A percentile compares a stretch with the other conserved stretches of the same genome.
Conservation (phyloP, 2,888 invertebrate genomes). For the Galerucella nymphaeae region DNA sequence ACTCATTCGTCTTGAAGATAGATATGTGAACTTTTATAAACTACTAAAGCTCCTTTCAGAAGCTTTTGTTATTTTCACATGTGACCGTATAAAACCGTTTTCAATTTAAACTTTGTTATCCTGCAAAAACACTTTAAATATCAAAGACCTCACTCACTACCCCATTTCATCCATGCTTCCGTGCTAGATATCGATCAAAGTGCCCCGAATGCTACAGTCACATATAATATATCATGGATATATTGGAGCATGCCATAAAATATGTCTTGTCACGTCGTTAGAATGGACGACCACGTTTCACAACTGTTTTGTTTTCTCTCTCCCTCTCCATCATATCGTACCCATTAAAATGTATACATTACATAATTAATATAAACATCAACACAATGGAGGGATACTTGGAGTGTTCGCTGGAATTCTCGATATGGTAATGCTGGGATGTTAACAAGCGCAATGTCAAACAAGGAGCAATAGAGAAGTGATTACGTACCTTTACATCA, state of each 20-base stretch:
- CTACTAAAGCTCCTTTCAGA: too few species aligned
- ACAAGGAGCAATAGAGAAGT: not conserved
- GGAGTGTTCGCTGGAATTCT: constrained; percentile 16
- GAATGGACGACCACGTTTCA: constrained; percentile 20
- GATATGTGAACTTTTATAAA: too few species aligned
- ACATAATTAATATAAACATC: constrained; percentile 47
- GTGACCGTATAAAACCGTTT: not conserved
- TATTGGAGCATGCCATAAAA: constrained; percentile 33
- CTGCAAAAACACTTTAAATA: constrained; percentile 2
- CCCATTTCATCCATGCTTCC: constrained; percentile 16
- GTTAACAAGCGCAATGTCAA: not conserved
- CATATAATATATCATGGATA: constrained; percentile 37
- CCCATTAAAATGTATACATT: constrained; percentile 45
- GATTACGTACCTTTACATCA: not conserved
- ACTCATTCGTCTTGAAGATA: too few species aligned
- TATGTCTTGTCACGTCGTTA: constrained; percentile 36
- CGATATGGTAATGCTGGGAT: constrained; percentile 30
- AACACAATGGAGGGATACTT: constrained; percentile 35
- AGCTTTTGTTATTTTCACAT: too few species aligned
- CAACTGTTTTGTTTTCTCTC: constrained; percentile 36
- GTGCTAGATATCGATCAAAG: constrained; percentile 30
- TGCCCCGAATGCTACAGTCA: constrained; percentile 35
- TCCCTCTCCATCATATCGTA: constrained; percentile 23
- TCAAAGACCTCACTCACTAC: constrained; percentile 14
- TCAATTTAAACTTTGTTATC: not conserved